A percentile compares a stretch with the other conserved stretches of the same genome.
Conservation (phyloP, 2,797 vertebrate genomes). For the Anguilla pacifica region DNA sequence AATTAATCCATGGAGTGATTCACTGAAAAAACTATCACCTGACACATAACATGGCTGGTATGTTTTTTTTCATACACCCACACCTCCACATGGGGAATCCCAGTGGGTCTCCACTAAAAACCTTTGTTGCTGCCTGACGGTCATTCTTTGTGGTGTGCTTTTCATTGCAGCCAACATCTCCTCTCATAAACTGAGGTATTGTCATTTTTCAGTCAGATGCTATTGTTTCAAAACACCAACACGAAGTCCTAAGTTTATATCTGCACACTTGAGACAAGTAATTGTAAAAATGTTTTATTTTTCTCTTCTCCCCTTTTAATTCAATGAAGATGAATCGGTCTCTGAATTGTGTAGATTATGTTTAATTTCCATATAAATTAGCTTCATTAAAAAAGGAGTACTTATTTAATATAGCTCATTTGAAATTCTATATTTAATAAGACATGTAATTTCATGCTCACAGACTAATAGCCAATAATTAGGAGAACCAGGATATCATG, state of each 20-base stretch:
- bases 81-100: slow-evolving; percentile 5
- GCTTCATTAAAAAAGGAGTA: slow-evolving; percentile 80
- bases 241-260: not conserved
- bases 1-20: slow-evolving; percentile 21
- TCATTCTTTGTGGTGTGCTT: not conserved
- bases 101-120: not conserved
- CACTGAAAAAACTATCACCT: slow-evolving; percentile 18
- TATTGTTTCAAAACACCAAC: not conserved
- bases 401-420: slow-evolving; percentile 80
- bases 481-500: slow-evolving; percentile 54
- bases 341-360: slow-evolving; percentile 71
- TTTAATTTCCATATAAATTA: slow-evolving; percentile 84
- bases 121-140: slow-evolving; percentile 11
- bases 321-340: slow-evolving; percentile 70
- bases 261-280: not conserved
- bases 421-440: slow-evolving; percentile 82
- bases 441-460: slow-evolving; percentile 77
- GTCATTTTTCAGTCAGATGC: slow-evolving; percentile 10
- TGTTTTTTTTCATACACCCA: not conserved
- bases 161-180: not conserved
- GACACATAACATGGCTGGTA: slow-evolving; percentile 3
- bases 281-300: not conserved
- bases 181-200: not conserved
- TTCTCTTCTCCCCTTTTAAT: slow-evolving; percentile 54
- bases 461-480: slow-evolving; percentile 80